These are phyloP conservation scores for Chionis minor DNA, from an alignment of 2,113 vertebrate genomes.

Conservation along the genomic window DNA sequence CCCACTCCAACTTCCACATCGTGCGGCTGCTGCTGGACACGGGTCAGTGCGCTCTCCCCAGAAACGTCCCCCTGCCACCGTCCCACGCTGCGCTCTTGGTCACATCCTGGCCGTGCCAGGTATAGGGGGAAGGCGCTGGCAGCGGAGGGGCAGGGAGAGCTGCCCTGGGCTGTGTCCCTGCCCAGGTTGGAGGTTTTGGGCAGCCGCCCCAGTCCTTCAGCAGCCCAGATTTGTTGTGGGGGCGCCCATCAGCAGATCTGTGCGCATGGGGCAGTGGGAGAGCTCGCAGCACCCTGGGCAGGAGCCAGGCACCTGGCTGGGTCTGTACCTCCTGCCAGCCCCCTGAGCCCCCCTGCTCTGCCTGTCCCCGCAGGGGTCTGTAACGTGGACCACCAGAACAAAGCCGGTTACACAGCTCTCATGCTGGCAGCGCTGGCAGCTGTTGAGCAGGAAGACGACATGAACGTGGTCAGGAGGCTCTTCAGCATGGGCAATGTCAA, in stretches of 20 bases:
- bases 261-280: accelerated
- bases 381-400: conserved; percentile 89
- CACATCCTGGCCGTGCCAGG: background rate
- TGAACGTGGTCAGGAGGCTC: conserved; percentile 86
- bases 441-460: conserved; percentile 82
- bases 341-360: background rate
- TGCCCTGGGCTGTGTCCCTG: background rate
- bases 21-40: conserved; percentile 89
- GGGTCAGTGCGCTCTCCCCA: conserved; percentile 65
- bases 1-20: conserved; percentile 92
- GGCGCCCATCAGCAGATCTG: background rate
- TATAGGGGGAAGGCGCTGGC: background rate
- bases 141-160: background rate
- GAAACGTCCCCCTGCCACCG: background rate
- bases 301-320: accelerated
- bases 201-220: background rate
- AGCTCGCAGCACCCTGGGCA: background rate
- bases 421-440: conserved; percentile 92
- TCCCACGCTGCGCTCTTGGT: background rate
- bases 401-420: conserved; percentile 92
- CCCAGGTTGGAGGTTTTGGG: background rate
- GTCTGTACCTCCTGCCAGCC: background rate
- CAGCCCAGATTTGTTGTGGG: background rate
- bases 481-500: conserved; percentile 90
- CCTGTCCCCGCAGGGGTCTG: conserved; percentile 77